phyloP scores from a whole-genome alignment of 2,113 vertebrate genomes.

The Trematocara variabile region DNA sequence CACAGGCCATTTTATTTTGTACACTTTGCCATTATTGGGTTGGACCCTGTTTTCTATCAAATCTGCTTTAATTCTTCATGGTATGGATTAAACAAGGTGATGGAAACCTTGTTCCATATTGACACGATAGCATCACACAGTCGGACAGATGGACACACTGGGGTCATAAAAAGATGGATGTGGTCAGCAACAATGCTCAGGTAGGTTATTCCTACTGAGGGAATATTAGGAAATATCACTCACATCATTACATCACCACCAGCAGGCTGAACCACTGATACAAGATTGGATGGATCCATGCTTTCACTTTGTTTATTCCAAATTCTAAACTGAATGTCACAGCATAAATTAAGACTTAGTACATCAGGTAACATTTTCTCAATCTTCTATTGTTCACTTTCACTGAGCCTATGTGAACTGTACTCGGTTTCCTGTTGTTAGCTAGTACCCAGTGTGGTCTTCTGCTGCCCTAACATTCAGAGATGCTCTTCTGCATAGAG shows the following conservation, averaged over 20 bases:
- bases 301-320: not conserved
- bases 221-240: not conserved
- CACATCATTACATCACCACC: not conserved
- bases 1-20: not conserved
- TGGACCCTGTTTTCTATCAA: not conserved
- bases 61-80: not conserved
- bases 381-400: not conserved
- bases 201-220: not conserved
- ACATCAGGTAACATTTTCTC: not conserved
- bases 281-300: not conserved
- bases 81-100: not conserved
- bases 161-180: not conserved
- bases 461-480: not conserved
- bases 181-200: not conserved
- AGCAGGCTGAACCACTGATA: not conserved
- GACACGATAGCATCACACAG: not conserved
- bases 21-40: not conserved
- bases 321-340: not conserved
- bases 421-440: rapidly evolving
- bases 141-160: not conserved
- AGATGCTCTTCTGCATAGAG: not conserved
- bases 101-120: not conserved
- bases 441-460: not conserved
- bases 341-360: not conserved
- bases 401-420: not conserved